Conservation (phyloP, 1,140 invertebrate species). For the Babylonia areolata region DNA sequence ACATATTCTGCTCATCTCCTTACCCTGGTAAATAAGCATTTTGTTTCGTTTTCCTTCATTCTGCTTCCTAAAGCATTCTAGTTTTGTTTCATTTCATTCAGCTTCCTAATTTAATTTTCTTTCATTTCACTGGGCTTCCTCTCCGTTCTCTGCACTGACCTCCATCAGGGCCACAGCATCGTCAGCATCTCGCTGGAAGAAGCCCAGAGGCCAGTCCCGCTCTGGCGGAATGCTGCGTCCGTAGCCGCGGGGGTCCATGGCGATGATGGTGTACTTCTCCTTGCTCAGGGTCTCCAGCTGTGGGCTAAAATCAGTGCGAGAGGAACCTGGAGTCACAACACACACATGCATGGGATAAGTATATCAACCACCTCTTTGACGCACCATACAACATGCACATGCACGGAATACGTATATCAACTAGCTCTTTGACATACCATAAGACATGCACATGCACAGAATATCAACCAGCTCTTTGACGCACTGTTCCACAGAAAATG, state of each 20-base stretch:
- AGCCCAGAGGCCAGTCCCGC: slow-evolving; percentile 83
- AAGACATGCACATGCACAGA: too few species aligned
- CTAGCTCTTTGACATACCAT: background rate
- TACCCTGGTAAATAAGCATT: too few species aligned
- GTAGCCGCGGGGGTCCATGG: slow-evolving; percentile 92
- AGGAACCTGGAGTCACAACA: slow-evolving; percentile 76
- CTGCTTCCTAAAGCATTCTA: too few species aligned
- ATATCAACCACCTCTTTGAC: background rate
- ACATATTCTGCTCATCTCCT: too few species aligned
- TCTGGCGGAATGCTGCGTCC: slow-evolving; percentile 88
- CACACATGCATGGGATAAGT: background rate
- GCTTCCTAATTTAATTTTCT: background rate
- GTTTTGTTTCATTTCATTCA: background rate
- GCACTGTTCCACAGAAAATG: too few species aligned
- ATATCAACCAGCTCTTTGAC: background rate
- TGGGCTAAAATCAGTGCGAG: slow-evolving; percentile 88
- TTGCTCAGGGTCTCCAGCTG: slow-evolving; percentile 84
- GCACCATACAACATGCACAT: too few species aligned
- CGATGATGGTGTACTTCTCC: slow-evolving; percentile 85
- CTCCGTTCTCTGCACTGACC: too few species aligned
- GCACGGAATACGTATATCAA: slow-evolving; percentile 1
- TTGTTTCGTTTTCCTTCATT: too few species aligned
- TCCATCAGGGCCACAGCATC: slow-evolving; percentile 85
- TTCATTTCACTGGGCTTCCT: background rate
- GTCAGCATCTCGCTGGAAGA: slow-evolving; percentile 86